These are phyloP conservation scores for Urocitellus parryii DNA, from an alignment of 2,113 vertebrate genomes.

Conservation along the genomic window DNA sequence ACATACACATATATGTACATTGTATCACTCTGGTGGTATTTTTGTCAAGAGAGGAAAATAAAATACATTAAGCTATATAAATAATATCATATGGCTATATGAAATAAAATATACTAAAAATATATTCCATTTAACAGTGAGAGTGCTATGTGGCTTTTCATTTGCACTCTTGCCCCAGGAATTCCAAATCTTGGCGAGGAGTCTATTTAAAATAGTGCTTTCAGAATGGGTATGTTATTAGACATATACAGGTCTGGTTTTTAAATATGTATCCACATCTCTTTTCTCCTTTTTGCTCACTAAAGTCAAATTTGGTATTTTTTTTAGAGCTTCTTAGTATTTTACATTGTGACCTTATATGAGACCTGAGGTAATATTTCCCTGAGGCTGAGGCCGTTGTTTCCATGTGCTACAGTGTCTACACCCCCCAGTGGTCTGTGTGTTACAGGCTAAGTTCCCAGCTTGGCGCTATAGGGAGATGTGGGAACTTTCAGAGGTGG, in stretches of 20 bases:
- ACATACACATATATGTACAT: background rate
- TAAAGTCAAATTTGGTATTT: background rate
- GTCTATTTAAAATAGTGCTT: background rate
- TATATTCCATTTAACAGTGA: background rate
- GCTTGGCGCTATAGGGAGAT: background rate
- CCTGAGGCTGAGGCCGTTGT: background rate
- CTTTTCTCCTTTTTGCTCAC: background rate
- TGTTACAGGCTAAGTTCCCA: too few relatives aligned
- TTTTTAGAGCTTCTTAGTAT: background rate
- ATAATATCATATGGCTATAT: background rate
- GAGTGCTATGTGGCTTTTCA: background rate
- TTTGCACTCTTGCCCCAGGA: background rate
- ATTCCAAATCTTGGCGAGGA: background rate
- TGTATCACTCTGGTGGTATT: background rate
- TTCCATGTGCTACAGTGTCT: background rate
- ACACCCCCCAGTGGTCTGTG: background rate
- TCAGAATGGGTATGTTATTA: background rate
- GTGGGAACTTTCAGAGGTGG: background rate
- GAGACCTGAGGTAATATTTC: background rate
- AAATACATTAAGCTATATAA: background rate
- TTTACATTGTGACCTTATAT: background rate
- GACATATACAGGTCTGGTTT: background rate
- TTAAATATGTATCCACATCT: background rate
- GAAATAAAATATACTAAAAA: background rate
- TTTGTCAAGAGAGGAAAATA: constrained; percentile 8